Percentiles rank a stretch among this genome's conserved stretches.
Conservation (phyloP, 2,113 vertebrate genomes). For the Pelmatolapia mariae region DNA sequence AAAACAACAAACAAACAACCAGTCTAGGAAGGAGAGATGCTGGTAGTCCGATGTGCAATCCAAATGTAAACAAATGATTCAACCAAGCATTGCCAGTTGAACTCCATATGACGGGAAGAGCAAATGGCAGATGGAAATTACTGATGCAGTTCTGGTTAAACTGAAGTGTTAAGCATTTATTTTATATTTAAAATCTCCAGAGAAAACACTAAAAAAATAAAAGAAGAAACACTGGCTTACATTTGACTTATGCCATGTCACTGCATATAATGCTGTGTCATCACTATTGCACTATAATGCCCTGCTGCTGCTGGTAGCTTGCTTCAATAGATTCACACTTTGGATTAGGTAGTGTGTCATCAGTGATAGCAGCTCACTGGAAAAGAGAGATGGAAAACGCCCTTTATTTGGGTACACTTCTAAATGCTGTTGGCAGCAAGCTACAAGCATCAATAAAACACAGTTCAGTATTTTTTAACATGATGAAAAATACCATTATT, state of each 20-base stretch:
- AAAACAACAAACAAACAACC: neutral
- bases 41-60: neutral
- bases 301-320: neutral
- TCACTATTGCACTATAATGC: neutral
- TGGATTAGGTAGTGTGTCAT: neutral
- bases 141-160: neutral
- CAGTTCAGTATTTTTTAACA: neutral
- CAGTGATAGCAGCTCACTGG: neutral
- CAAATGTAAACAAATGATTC: neutral
- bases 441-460: neutral
- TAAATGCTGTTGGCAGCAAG: accelerated
- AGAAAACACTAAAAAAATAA: neutral
- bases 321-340: neutral
- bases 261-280: neutral
- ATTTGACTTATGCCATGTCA: neutral
- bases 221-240: accelerated
- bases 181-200: neutral
- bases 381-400: neutral
- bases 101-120: neutral
- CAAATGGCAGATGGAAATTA: neutral
- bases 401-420: neutral
- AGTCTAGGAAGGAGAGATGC: neutral
- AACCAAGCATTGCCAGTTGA: neutral
- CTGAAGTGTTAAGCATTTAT: neutral
- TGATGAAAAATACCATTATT: neutral